Base-by-base conservation (phyloP, 2,797 vertebrate genomes). In the Sebastes matsubarae region DNA sequence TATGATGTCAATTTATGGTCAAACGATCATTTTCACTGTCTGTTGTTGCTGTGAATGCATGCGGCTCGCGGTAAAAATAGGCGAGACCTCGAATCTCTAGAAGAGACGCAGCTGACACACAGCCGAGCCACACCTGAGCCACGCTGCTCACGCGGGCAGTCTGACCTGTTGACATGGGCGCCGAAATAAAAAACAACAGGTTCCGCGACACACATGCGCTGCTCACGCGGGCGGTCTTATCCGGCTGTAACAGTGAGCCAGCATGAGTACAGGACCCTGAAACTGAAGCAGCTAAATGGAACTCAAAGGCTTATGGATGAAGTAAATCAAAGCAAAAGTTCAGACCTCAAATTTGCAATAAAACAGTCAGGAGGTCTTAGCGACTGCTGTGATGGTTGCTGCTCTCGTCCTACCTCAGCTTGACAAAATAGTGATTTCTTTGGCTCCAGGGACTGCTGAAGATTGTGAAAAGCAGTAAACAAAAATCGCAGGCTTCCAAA, bases 1-100 rank as follows among this genome's bases (percentile, higher is more conserved):
- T 38, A 38, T 38, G 36, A 38, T 13, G 12, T 5, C 36, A 38
- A 38, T 0, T 5, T 0, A 12, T 0, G 12, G 36, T 38, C 0
- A 13, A 38, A 38, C 36, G 12, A 38, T 38, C 4, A 38, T 38
- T 38, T 38, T 38, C 36, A 5, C 36, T 38, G 36, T 13, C 36
- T 38, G 36, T 13, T 38, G 36, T 38, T 38, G 12, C 36, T 38
- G 36, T 38, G 36, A 38, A 38, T 38, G 36, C 36, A 38, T 38
- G 36, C 12, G 36, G 36, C 36, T 38, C 12, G 36, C 12, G 2
- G 1, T 38, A 38, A 38, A 38, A 38, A 38, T 38, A 38, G 36
- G 36, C 36, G 4, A 13, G 38, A 42, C 38, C 38, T 42, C 38
- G 2, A 42, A 42, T 42, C 38, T 42, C 38, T 14, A 38, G 38